Base-by-base conservation (phyloP, 2,797 vertebrate species). In the Schizothorax lantsangensis region DNA sequence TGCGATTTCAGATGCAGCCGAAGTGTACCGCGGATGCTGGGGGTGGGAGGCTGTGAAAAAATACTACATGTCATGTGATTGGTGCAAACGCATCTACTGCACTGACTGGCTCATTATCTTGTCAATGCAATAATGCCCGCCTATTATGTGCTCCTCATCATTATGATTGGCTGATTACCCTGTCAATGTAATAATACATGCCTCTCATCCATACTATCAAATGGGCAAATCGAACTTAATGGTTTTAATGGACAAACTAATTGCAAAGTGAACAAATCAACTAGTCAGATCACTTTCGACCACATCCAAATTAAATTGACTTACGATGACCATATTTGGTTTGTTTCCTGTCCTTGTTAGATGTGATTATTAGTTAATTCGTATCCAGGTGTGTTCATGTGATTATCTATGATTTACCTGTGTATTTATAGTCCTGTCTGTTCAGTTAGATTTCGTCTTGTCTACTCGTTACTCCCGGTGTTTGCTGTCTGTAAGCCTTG, bases 161-260 rank as follows among this genome's bases (percentile, higher is more conserved):
- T 59, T n/a, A 79, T 79, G 33, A 40, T 57, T 40, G 36, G 77
- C 54, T 79, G 77, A 79, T n/a, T 59, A 52, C 9, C 21, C 40
- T 36, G 12, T 33, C 26, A 36, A 36, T 0, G 3, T 5, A 33
- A 36, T 36, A 17, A 69, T 69, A 2, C 66, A 69, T 69, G 30
- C 30, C 26, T 72, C 69, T 43, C 17, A 72, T 72, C 38, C 38
- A 40, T 40, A 38, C 38, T 40, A 72, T 43, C 4, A n/a, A 40
- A 17, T 72, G 8, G 36, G 36, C 10, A 40, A 72, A 72, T 72
- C 2, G 6, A 40, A 40, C 36, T 4, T 43, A 72, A 19, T 10
- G 9, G 12, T 64, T 64, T 30, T 10, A 64, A 30, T 26, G 26
- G n/a, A 26, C 26, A 5, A 26, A 64, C 62, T 30, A 26, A 30